Evolutionary conservation across 1,140 invertebrate species (phyloP).

Genomic region (Atopsyche davidsoni): DNA sequence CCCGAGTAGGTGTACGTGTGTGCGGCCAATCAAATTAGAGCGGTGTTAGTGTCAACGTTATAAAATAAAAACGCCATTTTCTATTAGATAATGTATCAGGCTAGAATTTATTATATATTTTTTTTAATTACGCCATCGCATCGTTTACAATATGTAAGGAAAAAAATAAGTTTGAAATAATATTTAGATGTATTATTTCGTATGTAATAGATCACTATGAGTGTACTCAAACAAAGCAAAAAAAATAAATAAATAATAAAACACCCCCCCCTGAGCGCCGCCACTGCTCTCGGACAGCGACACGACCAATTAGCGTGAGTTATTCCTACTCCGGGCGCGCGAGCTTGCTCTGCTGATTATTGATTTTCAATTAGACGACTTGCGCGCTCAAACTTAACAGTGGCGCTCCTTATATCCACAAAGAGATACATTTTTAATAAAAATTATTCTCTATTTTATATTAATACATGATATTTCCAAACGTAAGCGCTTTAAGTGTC

Average conservation of each 20-base stretch:
- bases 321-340: constrained; percentile 18
- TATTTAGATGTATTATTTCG: background rate
- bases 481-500: background rate
- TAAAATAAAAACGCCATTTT: too few species aligned
- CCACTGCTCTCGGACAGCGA: background rate
- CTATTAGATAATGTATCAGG: background rate
- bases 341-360: constrained; percentile 29
- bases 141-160: background rate
- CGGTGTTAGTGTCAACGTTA: too few species aligned
- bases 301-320: constrained; percentile 29
- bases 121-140: background rate
- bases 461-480: background rate
- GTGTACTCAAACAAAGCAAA: background rate
- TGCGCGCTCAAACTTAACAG: background rate
- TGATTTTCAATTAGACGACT: constrained; percentile 30
- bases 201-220: background rate
- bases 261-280: background rate
- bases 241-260: background rate
- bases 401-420: background rate
- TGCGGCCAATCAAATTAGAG: too few species aligned
- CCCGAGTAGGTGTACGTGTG: too few species aligned
- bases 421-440: background rate
- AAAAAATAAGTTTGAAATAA: background rate
- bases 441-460: background rate
- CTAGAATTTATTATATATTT: background rate